Evolutionary conservation across 2,888 invertebrate genomes (phyloP), one percentile per base, ranked within the genome.

Genomic region (Helobdella robusta): DNA sequence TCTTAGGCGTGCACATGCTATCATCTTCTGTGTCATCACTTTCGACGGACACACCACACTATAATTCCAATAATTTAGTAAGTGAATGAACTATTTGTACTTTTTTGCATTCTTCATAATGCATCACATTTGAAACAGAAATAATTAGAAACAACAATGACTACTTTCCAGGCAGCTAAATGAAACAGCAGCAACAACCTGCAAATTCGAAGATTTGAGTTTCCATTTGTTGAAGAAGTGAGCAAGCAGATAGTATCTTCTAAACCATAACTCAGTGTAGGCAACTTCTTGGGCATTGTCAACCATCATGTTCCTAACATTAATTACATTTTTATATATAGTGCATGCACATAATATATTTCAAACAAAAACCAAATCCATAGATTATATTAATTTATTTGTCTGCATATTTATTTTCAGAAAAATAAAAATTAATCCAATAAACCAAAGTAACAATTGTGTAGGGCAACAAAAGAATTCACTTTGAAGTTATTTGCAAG

Each of bases 151-250:
- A 30, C 20, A 25, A 30, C 1, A 30, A 8, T 56, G 2, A 5
- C 28, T 1, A 5, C 28, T 5, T 25, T 56, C 1, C 56, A 56
- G 3, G 23, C 8, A 48, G 23, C n/a, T 48, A 5, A 48, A 4
- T 20, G 25, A 4, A 48, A 48, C 1, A 23, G 15, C 25, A 18
- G 25, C 25, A 48, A 48, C 25, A 44, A 62, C 62, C 50, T 64
- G 64, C 25, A 25, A 8, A 30, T 54, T 52, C 15, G 52, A 28
- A 5, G 35, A 35, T n/a, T 15, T 36, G 28, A 30, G 46, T 59
- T 70, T 71, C 76, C 77, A 77, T 5, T 73, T 70, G 18, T 64
- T 67, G 54, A 76, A 75, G 30, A 72, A 71, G 69, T 72, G 74
- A 4, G 73, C 70, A 25, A 77, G 68, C 8, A 76, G 67, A 46